Evolutionary conservation across 2,888 invertebrate species (phyloP), one percentile per base, ranked within the genome.

Genomic region (Spilosoma lubricipeda): DNA sequence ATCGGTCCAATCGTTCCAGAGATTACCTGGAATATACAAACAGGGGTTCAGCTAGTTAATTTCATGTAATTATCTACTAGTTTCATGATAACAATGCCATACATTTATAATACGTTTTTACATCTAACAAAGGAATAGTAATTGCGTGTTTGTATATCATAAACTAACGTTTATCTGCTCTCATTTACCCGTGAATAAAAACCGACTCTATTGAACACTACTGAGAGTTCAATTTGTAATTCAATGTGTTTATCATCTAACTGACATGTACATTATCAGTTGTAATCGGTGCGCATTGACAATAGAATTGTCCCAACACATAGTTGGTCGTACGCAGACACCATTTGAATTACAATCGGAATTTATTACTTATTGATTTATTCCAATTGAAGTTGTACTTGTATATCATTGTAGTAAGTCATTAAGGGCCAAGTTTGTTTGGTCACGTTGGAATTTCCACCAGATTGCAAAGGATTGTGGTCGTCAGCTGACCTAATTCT

Each of bases 231-330:
- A 77, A 36, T 69, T 77, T 78, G 70, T 48, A 69, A 66, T 56
- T 75, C 36, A 45, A 75, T 74, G 74, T 63, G 52, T 77, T 77
- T 79, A 81, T 75, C 68, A 30, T 39, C 39, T 67, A 59, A 27
- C 15, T 15, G 42, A 67, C 52, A 65, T 52, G 39, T 63, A 74
- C 68, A 73, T 81, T 80, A 84, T 83, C 80, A 80, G 78, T 79
- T 74, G 82, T 87, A 88, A 89, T 89, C 86, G 85, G 89, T 89
- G 85, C 87, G 87, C 87, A 89, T 90, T 90, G 80, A 81, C 77
- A 86, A 88, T 86, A 84, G 83, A 88, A 88, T 86, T 88, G 91
- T 90, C 87, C 89, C 90, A 90, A 90, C 15, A 63, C 59, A 27
- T 85, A 75, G 42, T 71, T 71, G 88, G 87, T 88, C 87, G 82